Evolutionary conservation across 2,797 vertebrate species (phyloP).

Genomic region (Cynodonichthys magdalenae): DNA sequence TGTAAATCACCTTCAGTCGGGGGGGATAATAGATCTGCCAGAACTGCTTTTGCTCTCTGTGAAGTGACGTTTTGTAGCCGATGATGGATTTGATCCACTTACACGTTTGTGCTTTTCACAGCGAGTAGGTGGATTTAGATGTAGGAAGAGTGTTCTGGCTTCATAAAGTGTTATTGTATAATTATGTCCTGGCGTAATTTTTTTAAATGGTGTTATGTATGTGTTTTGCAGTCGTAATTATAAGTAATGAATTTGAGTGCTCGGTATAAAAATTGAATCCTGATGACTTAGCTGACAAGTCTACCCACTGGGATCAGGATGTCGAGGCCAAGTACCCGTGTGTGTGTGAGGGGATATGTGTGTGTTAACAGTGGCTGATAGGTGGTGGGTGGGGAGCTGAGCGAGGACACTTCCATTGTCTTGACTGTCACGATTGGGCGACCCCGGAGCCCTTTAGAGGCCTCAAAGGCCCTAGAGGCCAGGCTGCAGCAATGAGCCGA

Average conservation of each 20-base stretch:
- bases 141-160: constrained; percentile 43
- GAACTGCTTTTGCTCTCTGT: constrained; percentile 66
- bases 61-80: constrained; percentile 60
- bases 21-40: constrained; percentile 72
- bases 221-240: constrained; percentile 17
- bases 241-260: constrained; percentile 17
- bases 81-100: constrained; percentile 69
- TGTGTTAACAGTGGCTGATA: constrained; percentile 53
- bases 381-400: constrained; percentile 64
- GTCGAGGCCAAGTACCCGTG: constrained; percentile 33
- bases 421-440: constrained; percentile 72
- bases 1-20: constrained; percentile 71
- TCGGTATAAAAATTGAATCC: constrained; percentile 31
- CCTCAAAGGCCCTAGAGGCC: constrained; percentile 77
- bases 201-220: constrained; percentile 20
- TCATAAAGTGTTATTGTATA: constrained; percentile 36
- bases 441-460: constrained; percentile 72
- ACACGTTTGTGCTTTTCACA: constrained; percentile 45
- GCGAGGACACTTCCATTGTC: constrained; percentile 72
- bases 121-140: constrained; percentile 48
- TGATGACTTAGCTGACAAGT: not conserved
- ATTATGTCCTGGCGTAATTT: constrained; percentile 34
- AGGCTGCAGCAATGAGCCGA: constrained; percentile 67
- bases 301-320: constrained; percentile 3
- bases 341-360: constrained; percentile 44